Evolutionary conservation across 2,888 invertebrate species (phyloP).

Genomic region (Philereme transversata): DNA sequence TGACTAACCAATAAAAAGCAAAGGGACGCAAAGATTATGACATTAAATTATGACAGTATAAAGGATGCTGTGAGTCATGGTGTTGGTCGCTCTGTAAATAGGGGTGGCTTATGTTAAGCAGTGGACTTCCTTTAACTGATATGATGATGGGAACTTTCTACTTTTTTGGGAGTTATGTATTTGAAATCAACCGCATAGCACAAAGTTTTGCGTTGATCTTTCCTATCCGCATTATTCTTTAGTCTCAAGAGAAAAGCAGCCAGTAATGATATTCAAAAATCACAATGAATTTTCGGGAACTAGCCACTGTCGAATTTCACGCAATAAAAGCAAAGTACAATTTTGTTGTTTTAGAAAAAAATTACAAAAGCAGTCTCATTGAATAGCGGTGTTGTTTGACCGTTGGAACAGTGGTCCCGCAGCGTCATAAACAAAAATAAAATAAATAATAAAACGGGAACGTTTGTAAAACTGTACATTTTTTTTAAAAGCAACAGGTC

Average conservation of each 20-base stretch:
- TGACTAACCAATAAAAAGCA: too few species aligned
- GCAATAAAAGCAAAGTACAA: slow-evolving; percentile 64
- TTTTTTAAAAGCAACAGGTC: slow-evolving; percentile 41
- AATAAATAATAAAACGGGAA: slow-evolving; percentile 70
- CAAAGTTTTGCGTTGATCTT: not conserved
- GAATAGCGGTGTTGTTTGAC: slow-evolving; percentile 64
- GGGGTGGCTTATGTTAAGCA: too few species aligned
- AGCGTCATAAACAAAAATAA: slow-evolving; percentile 69
- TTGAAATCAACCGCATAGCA: too few species aligned
- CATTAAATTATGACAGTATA: too few species aligned
- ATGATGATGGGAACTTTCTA: too few species aligned
- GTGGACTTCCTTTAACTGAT: too few species aligned
- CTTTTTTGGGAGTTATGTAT: too few species aligned
- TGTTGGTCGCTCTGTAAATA: too few species aligned
- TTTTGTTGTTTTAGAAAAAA: slow-evolving; percentile 69
- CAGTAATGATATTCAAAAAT: slow-evolving; percentile 54
- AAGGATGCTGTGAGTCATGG: too few species aligned
- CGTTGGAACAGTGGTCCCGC: slow-evolving; percentile 68
- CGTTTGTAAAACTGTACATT: slow-evolving; percentile 73
- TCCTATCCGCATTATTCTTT: slow-evolving; percentile 2
- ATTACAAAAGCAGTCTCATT: slow-evolving; percentile 53
- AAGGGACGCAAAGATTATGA: too few species aligned
- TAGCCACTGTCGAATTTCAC: slow-evolving; percentile 69
- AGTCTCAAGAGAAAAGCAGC: slow-evolving; percentile 4
- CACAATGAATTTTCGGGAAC: slow-evolving; percentile 61